Evolutionary conservation across 2,888 invertebrate species (phyloP).

Genomic region (Phlogophora meticulosa): DNA sequence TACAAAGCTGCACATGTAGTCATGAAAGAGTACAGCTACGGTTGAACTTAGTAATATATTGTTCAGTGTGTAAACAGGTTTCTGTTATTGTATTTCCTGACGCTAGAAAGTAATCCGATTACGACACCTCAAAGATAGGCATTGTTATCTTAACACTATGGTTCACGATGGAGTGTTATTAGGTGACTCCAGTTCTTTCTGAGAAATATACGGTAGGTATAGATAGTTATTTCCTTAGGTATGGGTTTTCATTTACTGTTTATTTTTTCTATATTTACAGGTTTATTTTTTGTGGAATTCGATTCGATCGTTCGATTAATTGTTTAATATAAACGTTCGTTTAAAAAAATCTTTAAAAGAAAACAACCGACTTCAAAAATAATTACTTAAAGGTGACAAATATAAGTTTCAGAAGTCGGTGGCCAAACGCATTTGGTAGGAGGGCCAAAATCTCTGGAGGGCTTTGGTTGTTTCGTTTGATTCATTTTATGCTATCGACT

Average conservation of each 20-base stretch:
- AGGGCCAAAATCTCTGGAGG: no score
- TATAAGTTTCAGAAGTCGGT: no score
- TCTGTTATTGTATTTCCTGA: slow-evolving; percentile 55
- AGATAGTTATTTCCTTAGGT: slow-evolving; percentile 11
- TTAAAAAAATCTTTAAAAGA: no score
- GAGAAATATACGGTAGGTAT: not conserved
- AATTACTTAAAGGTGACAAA: no score
- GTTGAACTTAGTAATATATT: slow-evolving; percentile 41
- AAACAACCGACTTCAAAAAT: no score
- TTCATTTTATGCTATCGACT: no score
- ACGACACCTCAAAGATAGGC: slow-evolving; percentile 33
- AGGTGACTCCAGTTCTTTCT: slow-evolving; percentile 12
- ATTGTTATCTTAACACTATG: slow-evolving; percentile 29
- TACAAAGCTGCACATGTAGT: slow-evolving; percentile 49
- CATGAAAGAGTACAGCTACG: slow-evolving; percentile 27
- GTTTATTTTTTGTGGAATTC: not conserved
- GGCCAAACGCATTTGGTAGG: no score
- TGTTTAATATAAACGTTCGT: no score
- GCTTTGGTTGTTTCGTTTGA: no score
- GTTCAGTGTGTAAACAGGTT: slow-evolving; percentile 50
- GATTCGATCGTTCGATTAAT: no score
- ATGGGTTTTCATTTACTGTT: not conserved
- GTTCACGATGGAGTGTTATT: slow-evolving; percentile 4
- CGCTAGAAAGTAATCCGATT: slow-evolving; percentile 51
- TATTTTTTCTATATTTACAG: not conserved